Evolutionary conservation across 2,113 vertebrate genomes (phyloP).

Genomic region (Suncus etruscus): DNA sequence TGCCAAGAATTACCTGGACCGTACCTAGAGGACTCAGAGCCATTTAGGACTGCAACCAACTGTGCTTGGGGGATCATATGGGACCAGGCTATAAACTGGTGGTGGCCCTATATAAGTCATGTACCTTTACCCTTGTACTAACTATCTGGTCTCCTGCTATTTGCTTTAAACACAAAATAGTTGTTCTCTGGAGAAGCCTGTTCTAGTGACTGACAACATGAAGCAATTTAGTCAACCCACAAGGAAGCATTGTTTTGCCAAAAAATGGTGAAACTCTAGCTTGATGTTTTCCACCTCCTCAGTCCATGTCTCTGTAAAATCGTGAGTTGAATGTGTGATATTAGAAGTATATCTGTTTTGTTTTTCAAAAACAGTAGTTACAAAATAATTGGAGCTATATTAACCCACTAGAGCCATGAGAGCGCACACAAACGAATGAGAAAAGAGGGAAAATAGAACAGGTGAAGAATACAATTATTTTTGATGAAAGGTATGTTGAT

Average conservation of each 20-base stretch:
- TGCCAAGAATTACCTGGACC: no score
- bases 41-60: no score
- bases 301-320: background rate
- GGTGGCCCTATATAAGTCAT: no score
- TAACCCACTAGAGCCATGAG: background rate
- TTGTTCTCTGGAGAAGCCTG: background rate
- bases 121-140: no score
- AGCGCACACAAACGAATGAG: background rate
- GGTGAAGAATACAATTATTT: background rate
- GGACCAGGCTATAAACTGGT: no score
- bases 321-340: background rate
- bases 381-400: background rate
- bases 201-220: background rate
- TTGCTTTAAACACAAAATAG: background rate
- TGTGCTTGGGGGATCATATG: no score
- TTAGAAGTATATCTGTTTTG: background rate
- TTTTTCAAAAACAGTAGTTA: constrained; percentile 1
- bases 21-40: no score
- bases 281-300: constrained; percentile 30
- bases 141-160: no score
- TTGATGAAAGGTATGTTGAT: background rate
- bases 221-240: background rate
- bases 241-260: background rate
- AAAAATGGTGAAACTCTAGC: constrained; percentile 41
- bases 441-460: background rate